Conservation (phyloP, 2,888 invertebrate species). For the Megalurothrips usitatus region DNA sequence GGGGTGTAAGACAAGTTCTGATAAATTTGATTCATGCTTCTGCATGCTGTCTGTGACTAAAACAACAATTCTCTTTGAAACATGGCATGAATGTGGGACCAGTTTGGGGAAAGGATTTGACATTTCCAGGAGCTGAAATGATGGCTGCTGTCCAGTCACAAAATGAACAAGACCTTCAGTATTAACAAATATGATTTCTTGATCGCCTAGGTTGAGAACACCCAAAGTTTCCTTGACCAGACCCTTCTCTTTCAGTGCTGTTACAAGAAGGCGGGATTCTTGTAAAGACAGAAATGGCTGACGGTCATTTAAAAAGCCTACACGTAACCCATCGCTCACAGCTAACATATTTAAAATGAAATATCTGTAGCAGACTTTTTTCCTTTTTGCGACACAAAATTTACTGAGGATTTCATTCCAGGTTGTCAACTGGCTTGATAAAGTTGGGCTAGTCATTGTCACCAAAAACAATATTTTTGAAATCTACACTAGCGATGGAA, state of each 20-base stretch:
- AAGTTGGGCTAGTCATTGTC: neutral
- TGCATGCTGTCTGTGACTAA: neutral
- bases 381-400: neutral
- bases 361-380: neutral
- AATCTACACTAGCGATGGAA: neutral
- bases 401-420: neutral
- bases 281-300: slow-evolving; percentile 34
- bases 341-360: neutral
- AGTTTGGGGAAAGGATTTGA: neutral
- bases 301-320: neutral
- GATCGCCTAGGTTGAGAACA: slow-evolving; percentile 37
- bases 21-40: neutral
- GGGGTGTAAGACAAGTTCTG: neutral
- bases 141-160: neutral
- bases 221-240: slow-evolving; percentile 36
- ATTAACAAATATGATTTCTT: neutral
- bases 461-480: neutral
- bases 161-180: neutral
- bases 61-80: neutral
- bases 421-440: neutral
- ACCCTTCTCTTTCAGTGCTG: slow-evolving; percentile 36
- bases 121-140: neutral
- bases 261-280: slow-evolving; percentile 36
- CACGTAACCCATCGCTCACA: neutral
- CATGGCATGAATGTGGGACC: neutral